Evolutionary conservation across 2,113 vertebrate genomes (phyloP), one percentile per base, ranked within the genome.

Genomic region (Acrocephalus kingi): DNA sequence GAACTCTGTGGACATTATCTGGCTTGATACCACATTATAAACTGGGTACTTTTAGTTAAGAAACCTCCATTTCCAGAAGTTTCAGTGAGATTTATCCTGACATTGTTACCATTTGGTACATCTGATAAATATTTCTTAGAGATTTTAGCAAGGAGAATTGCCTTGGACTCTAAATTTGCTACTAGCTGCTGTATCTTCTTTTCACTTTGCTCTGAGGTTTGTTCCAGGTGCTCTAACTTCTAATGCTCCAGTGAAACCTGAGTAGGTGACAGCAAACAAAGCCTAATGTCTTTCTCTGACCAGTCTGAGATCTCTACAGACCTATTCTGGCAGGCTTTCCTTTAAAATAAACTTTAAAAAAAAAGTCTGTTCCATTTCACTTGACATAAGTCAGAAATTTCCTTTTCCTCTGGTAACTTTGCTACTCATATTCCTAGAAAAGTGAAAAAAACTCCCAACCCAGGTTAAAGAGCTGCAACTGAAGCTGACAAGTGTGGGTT

Each of bases 161-260:
- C 27, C 63, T 71, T 67, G 49, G 25, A 27, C 3, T 37, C 66
- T 72, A 5, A 58, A 59, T 92, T 22, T 35, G 27, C 85, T 88
- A 87, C 87, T 88, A 97, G 92, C 86, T 97, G 84, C 86, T 91
- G 62, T 46, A 93, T 97, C 74, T 90, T 94, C 39, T 45, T 94
- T 82, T 97, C 94, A 64, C 71, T 95, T 90, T 96, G 61, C 11
- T 75, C 79, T 84, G 91, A 79, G 66, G 56, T 66, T 86, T 93
- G 61, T 95, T 97, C 71, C 73, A 97, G 71, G 62, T 96, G 83
- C 58, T 83, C 90, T 86, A 90, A 87, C 66, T 91, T 96, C 51
- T 97, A 93, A 28, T 51, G 61, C 62, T 94, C 48, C 74, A 95
- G 52, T 81, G 96, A 98, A 91, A 97, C 55, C 63, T 95, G 93